Percentiles rank a stretch among this genome's conserved stretches.
phyloP scores from a whole-genome alignment of 2,888 invertebrate species.

The Acleris holmiana region DNA sequence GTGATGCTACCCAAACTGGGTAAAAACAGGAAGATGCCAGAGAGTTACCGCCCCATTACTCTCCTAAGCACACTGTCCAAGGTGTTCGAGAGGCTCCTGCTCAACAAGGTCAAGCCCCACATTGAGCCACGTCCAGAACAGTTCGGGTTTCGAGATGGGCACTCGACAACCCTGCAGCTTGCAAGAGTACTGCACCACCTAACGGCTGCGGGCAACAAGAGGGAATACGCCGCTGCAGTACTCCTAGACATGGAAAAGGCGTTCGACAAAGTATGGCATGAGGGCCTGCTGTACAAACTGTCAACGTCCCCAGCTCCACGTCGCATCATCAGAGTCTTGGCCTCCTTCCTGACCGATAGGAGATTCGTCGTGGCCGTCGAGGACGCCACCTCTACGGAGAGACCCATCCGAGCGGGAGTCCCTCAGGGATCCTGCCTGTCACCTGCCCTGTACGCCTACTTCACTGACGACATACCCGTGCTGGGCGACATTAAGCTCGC shows the following conservation, averaged over 20 bases:
- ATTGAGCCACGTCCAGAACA: too few relatives aligned
- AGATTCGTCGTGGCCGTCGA: neutral
- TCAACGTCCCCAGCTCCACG: constrained; percentile 1
- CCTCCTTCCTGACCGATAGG: neutral
- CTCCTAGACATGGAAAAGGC: too few relatives aligned
- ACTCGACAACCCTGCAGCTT: too few relatives aligned
- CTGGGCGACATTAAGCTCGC: too few relatives aligned
- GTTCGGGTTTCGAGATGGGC: too few relatives aligned
- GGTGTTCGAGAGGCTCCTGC: constrained; percentile 1
- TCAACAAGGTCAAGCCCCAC: neutral
- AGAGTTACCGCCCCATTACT: constrained; percentile 41
- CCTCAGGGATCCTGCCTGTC: too few relatives aligned
- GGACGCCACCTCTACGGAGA: neutral
- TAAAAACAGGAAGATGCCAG: constrained; percentile 32
- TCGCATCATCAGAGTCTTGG: neutral
- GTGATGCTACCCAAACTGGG: constrained; percentile 42
- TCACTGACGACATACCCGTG: too few relatives aligned
- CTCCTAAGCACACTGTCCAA: constrained; percentile 17
- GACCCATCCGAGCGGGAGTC: neutral
- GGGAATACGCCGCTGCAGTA: too few relatives aligned
- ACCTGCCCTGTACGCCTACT: too few relatives aligned
- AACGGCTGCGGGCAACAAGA: too few relatives aligned
- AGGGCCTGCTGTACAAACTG: constrained; percentile 1
- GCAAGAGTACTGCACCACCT: too few relatives aligned
- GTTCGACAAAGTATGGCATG: constrained; percentile 6